A percentile compares a stretch with the other conserved stretches of the same genome.
Evolutionary conservation across 2,888 invertebrate genomes (phyloP).

Genomic region (Plebejus melissa): DNA sequence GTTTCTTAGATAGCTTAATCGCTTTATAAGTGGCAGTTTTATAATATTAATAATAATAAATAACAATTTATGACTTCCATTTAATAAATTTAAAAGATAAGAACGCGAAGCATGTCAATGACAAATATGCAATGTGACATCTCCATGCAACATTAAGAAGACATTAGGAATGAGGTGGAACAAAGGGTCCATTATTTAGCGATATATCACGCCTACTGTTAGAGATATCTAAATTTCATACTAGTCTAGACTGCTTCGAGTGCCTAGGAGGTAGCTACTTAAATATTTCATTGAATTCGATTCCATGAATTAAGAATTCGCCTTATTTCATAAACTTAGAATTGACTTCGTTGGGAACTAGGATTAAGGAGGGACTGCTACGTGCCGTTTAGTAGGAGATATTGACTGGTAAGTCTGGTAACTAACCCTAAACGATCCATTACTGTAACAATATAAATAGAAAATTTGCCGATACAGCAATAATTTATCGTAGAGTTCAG

Average conservation of each 20-base stretch:
- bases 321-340: not conserved
- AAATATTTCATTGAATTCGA: not conserved
- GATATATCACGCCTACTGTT: constrained; percentile 55
- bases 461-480: not conserved
- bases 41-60: constrained; percentile 12
- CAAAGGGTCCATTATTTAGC: constrained; percentile 64
- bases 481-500: constrained; percentile 43
- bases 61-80: constrained; percentile 10
- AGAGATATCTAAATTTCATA: constrained; percentile 27
- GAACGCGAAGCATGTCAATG: constrained; percentile 50
- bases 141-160: constrained; percentile 74
- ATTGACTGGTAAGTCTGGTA: not conserved
- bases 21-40: not conserved
- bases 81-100: constrained; percentile 33
- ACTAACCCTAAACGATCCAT: not conserved
- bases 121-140: constrained; percentile 70
- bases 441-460: not conserved
- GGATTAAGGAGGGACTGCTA: not conserved
- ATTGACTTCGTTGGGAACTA: not conserved
- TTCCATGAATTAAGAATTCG: not conserved
- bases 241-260: constrained; percentile 17
- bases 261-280: not conserved
- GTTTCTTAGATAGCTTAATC: not conserved
- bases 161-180: constrained; percentile 62
- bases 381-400: not conserved